phyloP scores from a whole-genome alignment of 2,888 invertebrate species.

The Caradrina kadenii region DNA sequence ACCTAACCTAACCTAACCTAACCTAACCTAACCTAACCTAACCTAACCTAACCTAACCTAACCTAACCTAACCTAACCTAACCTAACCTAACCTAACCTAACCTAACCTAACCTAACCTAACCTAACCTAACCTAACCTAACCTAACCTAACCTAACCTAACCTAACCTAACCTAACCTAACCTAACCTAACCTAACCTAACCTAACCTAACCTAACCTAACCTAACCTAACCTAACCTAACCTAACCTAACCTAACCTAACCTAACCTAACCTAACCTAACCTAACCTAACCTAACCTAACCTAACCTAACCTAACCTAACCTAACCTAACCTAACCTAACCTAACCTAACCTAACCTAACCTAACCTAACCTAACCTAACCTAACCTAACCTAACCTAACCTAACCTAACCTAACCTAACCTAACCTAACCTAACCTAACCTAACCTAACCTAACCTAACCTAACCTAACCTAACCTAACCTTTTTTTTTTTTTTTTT shows the following conservation, averaged over 20 bases:
- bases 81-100: constrained; percentile 60
- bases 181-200: constrained; percentile 65
- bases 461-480: too few species aligned
- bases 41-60: constrained; percentile 53
- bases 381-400: constrained; percentile 58
- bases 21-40: constrained; percentile 53
- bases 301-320: constrained; percentile 65
- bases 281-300: constrained; percentile 66
- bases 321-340: constrained; percentile 64
- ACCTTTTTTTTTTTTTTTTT: too few species aligned
- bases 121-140: constrained; percentile 61
- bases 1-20: constrained; percentile 54
- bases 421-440: constrained; percentile 60
- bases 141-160: constrained; percentile 62
- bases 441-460: constrained; percentile 60
- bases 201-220: constrained; percentile 61
- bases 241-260: constrained; percentile 62
- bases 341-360: constrained; percentile 61
- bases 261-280: constrained; percentile 61
- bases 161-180: constrained; percentile 62
- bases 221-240: constrained; percentile 60
- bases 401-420: constrained; percentile 56
- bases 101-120: constrained; percentile 65
- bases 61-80: constrained; percentile 51
- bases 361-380: constrained; percentile 61